phyloP scores from a whole-genome alignment of 1,140 invertebrate species.

The Drosophila funebris region DNA sequence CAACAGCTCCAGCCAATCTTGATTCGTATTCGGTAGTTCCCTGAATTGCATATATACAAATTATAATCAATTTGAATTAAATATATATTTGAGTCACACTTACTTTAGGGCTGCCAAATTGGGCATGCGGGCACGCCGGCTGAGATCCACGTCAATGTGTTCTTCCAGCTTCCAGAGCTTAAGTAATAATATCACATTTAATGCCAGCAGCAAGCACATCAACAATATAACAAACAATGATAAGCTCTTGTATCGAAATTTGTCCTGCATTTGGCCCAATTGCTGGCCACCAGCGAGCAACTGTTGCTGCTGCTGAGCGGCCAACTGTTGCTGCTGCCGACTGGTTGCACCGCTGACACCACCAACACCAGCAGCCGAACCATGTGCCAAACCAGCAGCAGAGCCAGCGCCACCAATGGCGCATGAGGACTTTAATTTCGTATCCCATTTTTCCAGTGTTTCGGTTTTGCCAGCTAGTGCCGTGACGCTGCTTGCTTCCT shows the following conservation, averaged over 20 bases:
- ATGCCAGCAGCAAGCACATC: constrained; percentile 87
- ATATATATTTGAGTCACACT: not conserved
- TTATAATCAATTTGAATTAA: not conserved
- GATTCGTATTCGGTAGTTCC: constrained; percentile 87
- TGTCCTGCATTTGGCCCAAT: constrained; percentile 46
- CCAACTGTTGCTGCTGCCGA: constrained; percentile 33
- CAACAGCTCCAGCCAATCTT: constrained; percentile 90
- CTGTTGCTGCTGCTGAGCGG: constrained; percentile 50
- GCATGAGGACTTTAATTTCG: constrained; percentile 35
- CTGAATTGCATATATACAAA: too few species aligned
- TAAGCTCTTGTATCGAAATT: constrained; percentile 71
- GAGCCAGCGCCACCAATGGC: constrained; percentile 27
- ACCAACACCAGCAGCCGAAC: not conserved
- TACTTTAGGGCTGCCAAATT: constrained; percentile 71
- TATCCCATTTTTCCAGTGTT: constrained; percentile 47
- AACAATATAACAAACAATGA: constrained; percentile 86
- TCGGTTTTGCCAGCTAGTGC: constrained; percentile 52
- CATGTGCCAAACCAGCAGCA: constrained; percentile 35
- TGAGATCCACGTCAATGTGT: constrained; percentile 83
- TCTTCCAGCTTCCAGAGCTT: constrained; percentile 91
- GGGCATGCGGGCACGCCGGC: constrained; percentile 79
- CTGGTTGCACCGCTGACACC: constrained; percentile 17
- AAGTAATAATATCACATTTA: constrained; percentile 92
- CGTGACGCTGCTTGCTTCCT: constrained; percentile 52
- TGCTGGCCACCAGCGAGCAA: constrained; percentile 38